Evolutionary conservation across 2,113 vertebrate genomes (phyloP).

Genomic region (Phylloscopus trochiloides): DNA sequence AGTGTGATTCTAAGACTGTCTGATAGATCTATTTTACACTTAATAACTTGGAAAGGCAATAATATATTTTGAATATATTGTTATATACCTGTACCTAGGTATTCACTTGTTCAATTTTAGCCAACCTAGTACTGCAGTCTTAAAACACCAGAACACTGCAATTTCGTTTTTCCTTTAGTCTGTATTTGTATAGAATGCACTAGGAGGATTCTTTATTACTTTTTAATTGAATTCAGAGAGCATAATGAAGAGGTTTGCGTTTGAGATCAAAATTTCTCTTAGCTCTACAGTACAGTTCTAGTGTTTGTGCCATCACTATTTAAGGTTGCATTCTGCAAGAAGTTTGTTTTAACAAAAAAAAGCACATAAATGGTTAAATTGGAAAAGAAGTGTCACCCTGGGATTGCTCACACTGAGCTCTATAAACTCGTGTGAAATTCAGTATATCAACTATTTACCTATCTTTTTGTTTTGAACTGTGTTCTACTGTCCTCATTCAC

Average conservation of each 20-base stretch:
- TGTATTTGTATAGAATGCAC: background rate
- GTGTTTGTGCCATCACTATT: background rate
- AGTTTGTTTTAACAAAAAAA: background rate
- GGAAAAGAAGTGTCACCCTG: background rate
- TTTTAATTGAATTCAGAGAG: background rate
- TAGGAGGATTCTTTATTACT: background rate
- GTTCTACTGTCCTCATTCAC: rapidly evolving
- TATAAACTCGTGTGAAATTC: background rate
- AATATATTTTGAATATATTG: background rate
- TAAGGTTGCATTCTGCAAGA: background rate
- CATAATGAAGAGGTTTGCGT: background rate
- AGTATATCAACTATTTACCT: background rate
- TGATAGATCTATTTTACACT: background rate
- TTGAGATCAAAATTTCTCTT: background rate
- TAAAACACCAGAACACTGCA: background rate
- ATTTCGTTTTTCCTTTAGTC: background rate
- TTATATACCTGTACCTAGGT: background rate
- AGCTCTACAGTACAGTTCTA: background rate
- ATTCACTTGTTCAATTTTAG: background rate
- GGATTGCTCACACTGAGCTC: background rate
- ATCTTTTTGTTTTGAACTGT: background rate
- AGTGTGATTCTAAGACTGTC: background rate
- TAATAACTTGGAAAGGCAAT: background rate
- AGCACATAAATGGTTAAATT: background rate
- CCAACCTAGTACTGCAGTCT: background rate